Base-by-base conservation (phyloP, 2,888 invertebrate genomes). In the Rotaria sp. region DNA sequence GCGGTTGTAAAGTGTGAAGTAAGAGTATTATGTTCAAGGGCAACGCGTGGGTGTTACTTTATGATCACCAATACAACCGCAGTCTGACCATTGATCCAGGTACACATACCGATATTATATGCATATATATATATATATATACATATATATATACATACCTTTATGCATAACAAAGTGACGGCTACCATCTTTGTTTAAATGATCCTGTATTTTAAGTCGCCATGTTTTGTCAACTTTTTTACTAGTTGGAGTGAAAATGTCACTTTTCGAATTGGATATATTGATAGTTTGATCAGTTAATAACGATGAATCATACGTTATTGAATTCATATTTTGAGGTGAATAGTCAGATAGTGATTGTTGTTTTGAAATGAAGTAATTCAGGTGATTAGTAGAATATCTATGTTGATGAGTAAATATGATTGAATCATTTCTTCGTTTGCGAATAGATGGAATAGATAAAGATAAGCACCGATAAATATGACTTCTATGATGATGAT, bases 151-250 rank as follows among this genome's bases (percentile, higher is more conserved):
- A 5, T 24, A 35, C 2, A 35, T 30, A 67, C 67, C 75, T 80
- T 80, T 80, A 45, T 80, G 75, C 41, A 80, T n/a, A 45, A 80
- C 75, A 24, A 26, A 11, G 26, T 80, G 75, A 7, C 75, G 75
- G 26, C 75, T 80, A 41, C 75, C 75, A n/a, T 80, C 75, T 80
- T 80, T 80, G 26, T 80, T 24, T 80, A 80, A 26, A 45, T 38
- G 24, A 80, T 80, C 75, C 5, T 45, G 38, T 26, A 80, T 80
- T 80, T 38, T 41, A 45, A 80, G 67, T 67, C 67, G 67, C 35
- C 35, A 67, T 30, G 67, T 30, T 67, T 67, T 67, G 18, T 35
- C 35, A 18, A 30, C 2, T 18, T 30, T 67, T 67, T 35, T 67
- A 13, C 35, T 21, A 18, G 7, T 15, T 30, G 35, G 35, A 18